Evolutionary conservation across 2,888 invertebrate species (phyloP).

Genomic region (Rhynchonema sp.): DNA sequence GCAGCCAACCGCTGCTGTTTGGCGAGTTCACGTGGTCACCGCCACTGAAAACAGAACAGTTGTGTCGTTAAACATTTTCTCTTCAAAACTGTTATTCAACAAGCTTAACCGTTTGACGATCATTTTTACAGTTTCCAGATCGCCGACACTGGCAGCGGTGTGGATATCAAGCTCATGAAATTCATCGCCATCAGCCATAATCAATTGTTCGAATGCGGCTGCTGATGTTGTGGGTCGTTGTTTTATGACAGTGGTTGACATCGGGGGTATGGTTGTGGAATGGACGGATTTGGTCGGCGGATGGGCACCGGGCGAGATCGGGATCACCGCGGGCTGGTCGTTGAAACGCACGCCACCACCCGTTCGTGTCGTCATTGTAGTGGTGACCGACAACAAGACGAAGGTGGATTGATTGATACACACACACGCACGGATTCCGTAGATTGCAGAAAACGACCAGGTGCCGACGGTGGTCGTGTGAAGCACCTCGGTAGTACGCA

Average conservation of each 20-base stretch:
- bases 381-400: not conserved
- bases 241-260: too few species aligned
- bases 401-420: too few species aligned
- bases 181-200: not conserved
- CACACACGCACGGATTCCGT: too few species aligned
- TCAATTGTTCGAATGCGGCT: not conserved
- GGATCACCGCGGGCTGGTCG: not conserved
- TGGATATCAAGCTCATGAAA: not conserved
- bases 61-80: too few species aligned
- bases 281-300: too few species aligned
- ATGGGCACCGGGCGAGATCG: not conserved
- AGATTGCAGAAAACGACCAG: too few species aligned
- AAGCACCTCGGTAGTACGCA: too few species aligned
- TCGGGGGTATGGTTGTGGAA: too few species aligned
- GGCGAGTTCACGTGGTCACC: conserved; percentile 26
- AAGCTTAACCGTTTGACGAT: not conserved
- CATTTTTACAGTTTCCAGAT: not conserved
- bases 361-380: not conserved
- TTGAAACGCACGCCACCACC: not conserved
- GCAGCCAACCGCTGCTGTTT: conserved; percentile 84
- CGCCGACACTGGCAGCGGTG: not conserved
- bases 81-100: not conserved
- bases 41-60: not conserved
- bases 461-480: too few species aligned
- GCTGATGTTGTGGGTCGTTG: too few species aligned